Evolutionary conservation across 2,797 vertebrate genomes (phyloP).

Genomic region (Crypturellus tataupa): DNA sequence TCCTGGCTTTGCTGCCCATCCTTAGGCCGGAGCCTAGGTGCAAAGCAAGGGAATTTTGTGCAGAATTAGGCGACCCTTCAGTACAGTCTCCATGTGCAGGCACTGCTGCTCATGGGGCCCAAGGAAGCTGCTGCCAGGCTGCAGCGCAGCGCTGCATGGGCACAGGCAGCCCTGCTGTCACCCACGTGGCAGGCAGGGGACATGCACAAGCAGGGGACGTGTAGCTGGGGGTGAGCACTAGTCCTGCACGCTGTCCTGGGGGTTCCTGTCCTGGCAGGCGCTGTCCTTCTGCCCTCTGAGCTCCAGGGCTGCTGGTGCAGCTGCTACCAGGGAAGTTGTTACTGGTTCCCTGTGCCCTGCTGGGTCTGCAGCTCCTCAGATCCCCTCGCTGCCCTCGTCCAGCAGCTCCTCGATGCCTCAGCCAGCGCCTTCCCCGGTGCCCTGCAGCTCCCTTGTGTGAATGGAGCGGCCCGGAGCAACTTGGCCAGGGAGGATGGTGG

Average conservation of each 20-base stretch:
- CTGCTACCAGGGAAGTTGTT: background rate
- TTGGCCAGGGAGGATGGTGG: background rate
- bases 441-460: rapidly evolving
- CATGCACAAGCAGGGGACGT: too few species aligned
- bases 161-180: background rate
- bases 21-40: background rate
- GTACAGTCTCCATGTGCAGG: too few species aligned
- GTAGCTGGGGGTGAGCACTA: too few species aligned
- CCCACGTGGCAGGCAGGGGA: too few species aligned
- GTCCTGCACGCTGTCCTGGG: too few species aligned
- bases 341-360: background rate
- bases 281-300: too few species aligned
- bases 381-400: background rate
- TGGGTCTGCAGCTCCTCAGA: background rate
- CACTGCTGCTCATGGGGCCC: too few species aligned
- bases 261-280: too few species aligned
- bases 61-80: too few species aligned
- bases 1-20: background rate
- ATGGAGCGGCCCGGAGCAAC: background rate
- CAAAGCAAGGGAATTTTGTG: background rate
- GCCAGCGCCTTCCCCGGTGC: rapidly evolving
- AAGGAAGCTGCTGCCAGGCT: too few species aligned
- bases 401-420: background rate
- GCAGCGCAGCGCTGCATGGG: too few species aligned
- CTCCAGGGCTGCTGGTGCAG: too few species aligned